Percentiles rank a stretch among this genome's conserved stretches.
Evolutionary conservation across 2,888 invertebrate species (phyloP).

Genomic region (Lysandra bellargus): DNA sequence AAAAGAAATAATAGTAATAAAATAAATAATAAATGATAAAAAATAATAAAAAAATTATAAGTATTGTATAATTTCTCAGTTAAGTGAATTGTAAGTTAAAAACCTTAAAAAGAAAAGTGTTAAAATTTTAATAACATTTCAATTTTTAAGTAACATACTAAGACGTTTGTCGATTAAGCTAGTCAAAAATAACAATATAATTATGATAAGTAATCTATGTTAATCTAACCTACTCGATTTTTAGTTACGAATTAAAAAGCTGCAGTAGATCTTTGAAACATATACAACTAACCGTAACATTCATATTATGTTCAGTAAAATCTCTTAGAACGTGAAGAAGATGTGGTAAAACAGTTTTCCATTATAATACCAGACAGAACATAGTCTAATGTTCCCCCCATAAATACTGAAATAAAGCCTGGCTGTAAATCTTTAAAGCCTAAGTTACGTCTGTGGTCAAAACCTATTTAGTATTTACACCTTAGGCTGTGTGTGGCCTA

Average conservation of each 20-base stretch:
- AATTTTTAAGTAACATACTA: too few relatives aligned
- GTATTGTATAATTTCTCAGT: too few relatives aligned
- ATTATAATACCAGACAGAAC: conserved; percentile 7
- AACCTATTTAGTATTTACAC: conserved; percentile 48
- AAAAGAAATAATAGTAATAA: too few relatives aligned
- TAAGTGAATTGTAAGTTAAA: too few relatives aligned
- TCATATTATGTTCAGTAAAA: background rate
- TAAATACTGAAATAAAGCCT: conserved; percentile 32
- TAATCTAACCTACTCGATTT: background rate
- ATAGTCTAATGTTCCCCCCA: conserved; percentile 31
- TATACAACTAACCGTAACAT: background rate
- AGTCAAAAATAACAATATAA: too few relatives aligned
- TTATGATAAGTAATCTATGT: too few relatives aligned
- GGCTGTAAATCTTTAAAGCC: conserved; percentile 41
- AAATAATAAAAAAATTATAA: too few relatives aligned
- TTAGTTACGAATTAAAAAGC: background rate
- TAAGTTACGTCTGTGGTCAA: conserved; percentile 46
- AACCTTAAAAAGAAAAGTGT: too few relatives aligned
- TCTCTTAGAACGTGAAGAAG: background rate
- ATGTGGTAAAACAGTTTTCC: background rate
- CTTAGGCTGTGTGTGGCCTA: conserved; percentile 48
- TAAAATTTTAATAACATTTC: too few relatives aligned
- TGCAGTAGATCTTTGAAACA: background rate
- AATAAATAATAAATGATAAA: too few relatives aligned
- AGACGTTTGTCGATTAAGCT: too few relatives aligned